These are phyloP conservation scores for Oeneis ivallda DNA, from an alignment of 2,888 invertebrate species.

Conservation along the genomic window DNA sequence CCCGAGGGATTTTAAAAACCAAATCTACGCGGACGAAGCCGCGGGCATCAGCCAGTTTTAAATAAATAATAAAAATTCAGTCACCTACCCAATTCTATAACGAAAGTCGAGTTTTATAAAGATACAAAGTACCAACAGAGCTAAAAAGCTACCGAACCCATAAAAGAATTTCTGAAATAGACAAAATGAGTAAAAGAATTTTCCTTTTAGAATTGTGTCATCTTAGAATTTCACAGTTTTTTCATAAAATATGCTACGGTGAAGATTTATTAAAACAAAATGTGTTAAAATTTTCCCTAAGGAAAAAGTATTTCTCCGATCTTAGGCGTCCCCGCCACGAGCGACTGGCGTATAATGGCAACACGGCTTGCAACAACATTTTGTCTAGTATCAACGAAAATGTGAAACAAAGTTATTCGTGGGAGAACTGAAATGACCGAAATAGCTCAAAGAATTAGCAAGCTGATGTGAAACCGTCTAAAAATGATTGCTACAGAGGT, in stretches of 20 bases:
- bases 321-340: background rate
- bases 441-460: too few species aligned
- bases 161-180: background rate
- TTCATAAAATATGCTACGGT: background rate
- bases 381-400: too few species aligned
- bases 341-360: background rate
- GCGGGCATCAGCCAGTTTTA: too few species aligned
- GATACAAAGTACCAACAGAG: background rate
- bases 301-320: background rate
- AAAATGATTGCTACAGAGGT: too few species aligned
- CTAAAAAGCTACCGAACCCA: background rate
- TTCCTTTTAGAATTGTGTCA: constrained; percentile 1
- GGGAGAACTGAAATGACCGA: too few species aligned
- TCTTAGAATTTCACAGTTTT: constrained; percentile 10
- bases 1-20: too few species aligned
- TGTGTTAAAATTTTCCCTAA: background rate
- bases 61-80: too few species aligned
- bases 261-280: constrained; percentile 16
- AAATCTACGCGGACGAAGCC: too few species aligned
- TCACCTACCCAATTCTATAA: too few species aligned
- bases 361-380: background rate
- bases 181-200: background rate
- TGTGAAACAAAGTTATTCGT: too few species aligned
- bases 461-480: too few species aligned
- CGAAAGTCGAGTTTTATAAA: too few species aligned